Percentiles rank a stretch among this genome's conserved stretches.
Conservation (phyloP, 1,140 invertebrate species). For the Episyrphus balteatus region DNA sequence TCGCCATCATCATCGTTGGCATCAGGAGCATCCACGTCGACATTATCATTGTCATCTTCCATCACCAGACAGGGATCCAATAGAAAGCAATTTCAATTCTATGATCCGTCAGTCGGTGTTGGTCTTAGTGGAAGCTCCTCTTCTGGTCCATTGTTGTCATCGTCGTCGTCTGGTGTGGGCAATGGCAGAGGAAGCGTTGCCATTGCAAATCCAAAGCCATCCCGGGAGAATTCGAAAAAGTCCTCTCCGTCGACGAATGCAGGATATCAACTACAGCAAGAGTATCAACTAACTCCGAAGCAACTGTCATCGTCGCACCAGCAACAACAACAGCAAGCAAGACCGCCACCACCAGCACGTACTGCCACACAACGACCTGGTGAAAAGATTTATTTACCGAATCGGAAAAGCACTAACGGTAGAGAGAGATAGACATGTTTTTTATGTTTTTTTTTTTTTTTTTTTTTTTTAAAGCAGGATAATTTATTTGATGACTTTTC, state of each 20-base stretch:
- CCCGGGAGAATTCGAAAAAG: conserved; percentile 26
- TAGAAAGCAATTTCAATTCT: conserved; percentile 14
- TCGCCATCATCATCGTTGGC: no score
- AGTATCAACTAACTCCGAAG: background rate
- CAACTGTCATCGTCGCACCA: background rate
- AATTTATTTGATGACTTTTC: no score
- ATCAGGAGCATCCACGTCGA: no score
- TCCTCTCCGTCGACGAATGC: conserved; percentile 18
- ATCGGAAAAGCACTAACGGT: conserved; percentile 21
- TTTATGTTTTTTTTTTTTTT: conserved; percentile 2
- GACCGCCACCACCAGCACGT: conserved; percentile 5
- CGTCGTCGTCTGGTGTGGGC: background rate
- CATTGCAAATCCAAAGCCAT: conserved; percentile 14
- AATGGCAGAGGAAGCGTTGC: background rate
- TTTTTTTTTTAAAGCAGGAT: background rate
- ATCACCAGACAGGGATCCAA: background rate
- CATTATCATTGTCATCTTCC: background rate
- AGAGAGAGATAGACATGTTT: conserved; percentile 7
- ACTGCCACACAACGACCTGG: conserved; percentile 5
- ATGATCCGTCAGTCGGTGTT: conserved; percentile 16
- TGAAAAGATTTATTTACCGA: conserved; percentile 4
- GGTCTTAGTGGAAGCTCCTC: conserved; percentile 15
- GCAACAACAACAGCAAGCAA: background rate
- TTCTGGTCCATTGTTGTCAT: no score
- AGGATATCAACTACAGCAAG: background rate